Conservation (phyloP, 2,888 invertebrate species). For the Dioctria linearis region DNA sequence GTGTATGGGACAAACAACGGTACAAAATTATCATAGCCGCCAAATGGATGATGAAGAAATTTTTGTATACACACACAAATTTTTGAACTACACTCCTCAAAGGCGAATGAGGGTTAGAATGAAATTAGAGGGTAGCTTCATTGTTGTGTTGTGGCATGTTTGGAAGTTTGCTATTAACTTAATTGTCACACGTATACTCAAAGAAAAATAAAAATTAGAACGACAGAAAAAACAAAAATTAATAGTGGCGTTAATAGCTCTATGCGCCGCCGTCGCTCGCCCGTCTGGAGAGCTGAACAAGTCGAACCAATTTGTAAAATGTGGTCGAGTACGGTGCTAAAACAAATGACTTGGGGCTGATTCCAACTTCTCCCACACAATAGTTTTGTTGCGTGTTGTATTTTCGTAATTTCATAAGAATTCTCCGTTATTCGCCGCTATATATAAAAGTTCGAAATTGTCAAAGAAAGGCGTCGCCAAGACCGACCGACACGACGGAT, state of each 20-base stretch:
- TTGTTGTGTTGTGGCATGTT: background rate
- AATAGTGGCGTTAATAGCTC: background rate
- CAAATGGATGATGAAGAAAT: too few relatives aligned
- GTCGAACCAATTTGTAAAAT: background rate
- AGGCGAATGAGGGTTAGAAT: too few relatives aligned
- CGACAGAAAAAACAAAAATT: background rate
- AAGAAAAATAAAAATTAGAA: background rate
- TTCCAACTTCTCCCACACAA: background rate
- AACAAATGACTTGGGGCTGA: background rate
- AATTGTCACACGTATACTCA: slow-evolving; percentile 18
- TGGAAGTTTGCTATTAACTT: slow-evolving; percentile 22
- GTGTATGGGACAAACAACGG: too few relatives aligned
- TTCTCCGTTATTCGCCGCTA: too few relatives aligned
- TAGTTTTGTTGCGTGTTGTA: background rate
- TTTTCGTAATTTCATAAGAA: background rate
- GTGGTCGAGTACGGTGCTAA: background rate
- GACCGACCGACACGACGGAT: too few relatives aligned
- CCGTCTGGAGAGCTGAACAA: background rate
- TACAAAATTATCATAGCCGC: too few relatives aligned
- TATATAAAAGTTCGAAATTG: too few relatives aligned
- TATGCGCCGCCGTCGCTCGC: background rate
- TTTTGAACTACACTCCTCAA: too few relatives aligned
- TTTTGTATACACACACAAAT: too few relatives aligned
- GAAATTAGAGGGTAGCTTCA: too few relatives aligned
- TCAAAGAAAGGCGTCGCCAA: too few relatives aligned